Percentiles rank a stretch among this genome's conserved stretches.
Conservation (phyloP, 2,797 vertebrate species). For the Alosa sapidissima region DNA sequence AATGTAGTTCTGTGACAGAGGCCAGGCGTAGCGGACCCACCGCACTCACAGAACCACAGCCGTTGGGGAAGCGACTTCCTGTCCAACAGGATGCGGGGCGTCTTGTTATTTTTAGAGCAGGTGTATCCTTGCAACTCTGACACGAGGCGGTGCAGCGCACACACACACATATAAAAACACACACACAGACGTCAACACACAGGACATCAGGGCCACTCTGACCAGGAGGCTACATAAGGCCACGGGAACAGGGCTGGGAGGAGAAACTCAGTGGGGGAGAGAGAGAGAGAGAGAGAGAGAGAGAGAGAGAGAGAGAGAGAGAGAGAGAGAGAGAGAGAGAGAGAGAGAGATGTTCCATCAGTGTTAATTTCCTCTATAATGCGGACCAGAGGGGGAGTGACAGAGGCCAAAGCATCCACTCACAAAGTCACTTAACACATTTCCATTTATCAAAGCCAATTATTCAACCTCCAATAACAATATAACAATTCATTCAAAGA, state of each 20-base stretch:
- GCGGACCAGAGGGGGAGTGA: background rate
- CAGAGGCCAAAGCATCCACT: background rate
- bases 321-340: too few species aligned
- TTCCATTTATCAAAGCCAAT: too few species aligned
- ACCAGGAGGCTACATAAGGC: background rate
- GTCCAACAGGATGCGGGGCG: slow-evolving; percentile 72
- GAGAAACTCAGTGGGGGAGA: background rate
- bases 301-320: background rate
- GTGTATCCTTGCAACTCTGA: slow-evolving; percentile 81
- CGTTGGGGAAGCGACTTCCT: slow-evolving; percentile 75
- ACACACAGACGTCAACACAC: slow-evolving; percentile 31
- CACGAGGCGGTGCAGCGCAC: slow-evolving; percentile 35
- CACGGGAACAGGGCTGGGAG: background rate
- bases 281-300: background rate
- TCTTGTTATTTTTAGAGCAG: slow-evolving; percentile 83
- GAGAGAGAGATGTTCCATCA: background rate
- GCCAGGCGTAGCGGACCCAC: background rate
- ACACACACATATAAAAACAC: slow-evolving; percentile 37
- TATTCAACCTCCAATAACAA: too few species aligned
- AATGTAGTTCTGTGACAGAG: background rate
- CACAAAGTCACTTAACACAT: background rate
- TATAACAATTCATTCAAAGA: too few species aligned
- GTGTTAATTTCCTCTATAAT: background rate
- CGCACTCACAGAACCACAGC: slow-evolving; percentile 1
- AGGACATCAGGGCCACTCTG: background rate